Base-by-base conservation (phyloP, 1,140 invertebrate genomes). In the Drosophila rhopaloa region DNA sequence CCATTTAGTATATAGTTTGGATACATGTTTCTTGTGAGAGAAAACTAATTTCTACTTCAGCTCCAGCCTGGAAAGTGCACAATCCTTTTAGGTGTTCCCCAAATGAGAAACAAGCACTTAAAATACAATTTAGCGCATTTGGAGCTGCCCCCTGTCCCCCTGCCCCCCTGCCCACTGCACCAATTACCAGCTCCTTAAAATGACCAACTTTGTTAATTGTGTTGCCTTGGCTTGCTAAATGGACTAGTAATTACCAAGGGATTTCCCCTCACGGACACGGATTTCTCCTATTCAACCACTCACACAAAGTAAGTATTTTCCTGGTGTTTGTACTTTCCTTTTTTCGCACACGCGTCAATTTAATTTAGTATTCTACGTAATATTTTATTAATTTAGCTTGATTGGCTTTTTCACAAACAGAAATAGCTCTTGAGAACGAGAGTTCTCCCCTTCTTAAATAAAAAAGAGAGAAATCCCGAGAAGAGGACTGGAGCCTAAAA, bases 331-430 rank as follows among this genome's bases (percentile, higher is more conserved):
- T 59, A 14, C 58, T 50, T 56, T 47, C 29, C 16, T 63, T 71
- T 78, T 76, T 76, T 86, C 72, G 76, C 83, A 86, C 83, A 86
- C 76, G 82, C 82, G 74, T 86, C 82, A 86, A 86, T 86, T 81
- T 86, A 86, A 86, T 86, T 86, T 86, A 79, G 79, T 88, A 88
- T 88, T 76, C 79, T 83, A 83, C 83, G 83, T 77, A 88, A 83
- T 83, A 88, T 88, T 83, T 88, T 88, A 88, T 88, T 88, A 88
- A 88, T 88, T 88, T 88, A 83, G 76, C 83, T 88, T 83, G 83
- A 88, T 88, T 88, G 84, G 83, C 83, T 88, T 89, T 88, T 89
- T 88, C 83, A 86, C 76, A 86, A 88, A 86, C 75, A 82, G 48
- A 79, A 74, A 62, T 54, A 68, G 51, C 74, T 43, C 61, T 76